Percentiles rank a stretch among this genome's conserved stretches.
Evolutionary conservation across 2,888 invertebrate genomes (phyloP).

Genomic region (Bhutanitis thaidina): DNA sequence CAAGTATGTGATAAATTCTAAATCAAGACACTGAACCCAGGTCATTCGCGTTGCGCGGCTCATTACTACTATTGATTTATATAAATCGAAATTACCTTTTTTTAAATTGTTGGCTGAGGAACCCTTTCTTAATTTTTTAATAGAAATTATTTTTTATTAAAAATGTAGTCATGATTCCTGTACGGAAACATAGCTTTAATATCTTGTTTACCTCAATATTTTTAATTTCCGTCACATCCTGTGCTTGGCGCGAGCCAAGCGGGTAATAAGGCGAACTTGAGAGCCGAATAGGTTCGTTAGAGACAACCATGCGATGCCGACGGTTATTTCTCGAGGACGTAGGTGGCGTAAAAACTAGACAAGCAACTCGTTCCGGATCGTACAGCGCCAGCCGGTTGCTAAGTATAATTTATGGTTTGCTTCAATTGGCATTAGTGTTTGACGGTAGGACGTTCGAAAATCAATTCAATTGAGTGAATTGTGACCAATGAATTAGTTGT

Average conservation of each 20-base stretch:
- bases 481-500: too few relatives aligned
- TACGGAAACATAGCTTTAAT: slow-evolving; percentile 10
- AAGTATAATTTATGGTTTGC: slow-evolving; percentile 4
- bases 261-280: slow-evolving; percentile 26
- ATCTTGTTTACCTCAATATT: slow-evolving; percentile 13
- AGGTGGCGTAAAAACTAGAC: slow-evolving; percentile 54
- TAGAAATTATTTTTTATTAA: too few relatives aligned
- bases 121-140: too few relatives aligned
- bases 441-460: not conserved
- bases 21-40: too few relatives aligned
- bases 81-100: too few relatives aligned
- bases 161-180: slow-evolving; percentile 1
- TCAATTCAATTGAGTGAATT: not conserved
- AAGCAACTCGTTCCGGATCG: slow-evolving; percentile 51
- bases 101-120: too few relatives aligned
- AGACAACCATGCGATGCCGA: slow-evolving; percentile 42
- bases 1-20: too few relatives aligned
- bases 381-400: slow-evolving; percentile 18
- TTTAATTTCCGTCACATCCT: slow-evolving; percentile 28
- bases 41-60: too few relatives aligned
- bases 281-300: slow-evolving; percentile 45
- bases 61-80: too few relatives aligned
- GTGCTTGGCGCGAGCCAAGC: slow-evolving; percentile 58
- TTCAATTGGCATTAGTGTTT: not conserved
- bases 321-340: slow-evolving; percentile 75